Evolutionary conservation across 2,113 vertebrate genomes (phyloP), one percentile per base, ranked within the genome.

Genomic region (Balaenoptera acutorostrata): DNA sequence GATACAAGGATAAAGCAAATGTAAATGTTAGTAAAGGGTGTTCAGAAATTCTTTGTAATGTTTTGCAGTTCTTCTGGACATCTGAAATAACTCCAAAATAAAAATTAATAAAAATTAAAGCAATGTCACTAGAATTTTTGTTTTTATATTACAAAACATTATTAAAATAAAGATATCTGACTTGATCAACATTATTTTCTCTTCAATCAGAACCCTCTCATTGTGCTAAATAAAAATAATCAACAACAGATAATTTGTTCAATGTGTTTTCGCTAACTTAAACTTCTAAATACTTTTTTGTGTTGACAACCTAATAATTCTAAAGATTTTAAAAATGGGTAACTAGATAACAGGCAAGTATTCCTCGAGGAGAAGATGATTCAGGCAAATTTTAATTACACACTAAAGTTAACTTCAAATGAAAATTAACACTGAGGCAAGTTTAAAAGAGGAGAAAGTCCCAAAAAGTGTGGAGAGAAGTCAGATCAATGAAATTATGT

Each of bases 41-140:
- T 27, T 44, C 59, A 59, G 4, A 80, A 69, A 83, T 39, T 52
- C 36, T 57, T 81, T 85, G 14, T 46, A 64, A 77, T 33, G 59
- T 20, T 61, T 61, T 61, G 17, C 49, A 95, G 46, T 61, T 86
- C 93, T 94, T 84, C 44, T 88, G 17, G 69, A 84, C 61, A 29
- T 85, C 64, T 85, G 25, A 97, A 93, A 93, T 93, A 61, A 94
- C 31, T 91, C 78, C 29, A 94, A 88, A 94, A 72, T 39, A 95
- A 91, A 94, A 84, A 17, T 39, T 85, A 66, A n/a, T 25, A 88
- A 75, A 88, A 57, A 82, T 14, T 81, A 90, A 88, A 95, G 84
- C 29, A 66, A 69, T 4, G 5, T 74, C 36, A 77, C 85, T 75
- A n/a, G 31, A 49, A 33, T 57, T 36, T 87, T 36, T 83, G 33